Percentiles rank a stretch among this genome's conserved stretches.
Conservation (phyloP, 1,140 invertebrate species). For the Penaeus vannamei region DNA sequence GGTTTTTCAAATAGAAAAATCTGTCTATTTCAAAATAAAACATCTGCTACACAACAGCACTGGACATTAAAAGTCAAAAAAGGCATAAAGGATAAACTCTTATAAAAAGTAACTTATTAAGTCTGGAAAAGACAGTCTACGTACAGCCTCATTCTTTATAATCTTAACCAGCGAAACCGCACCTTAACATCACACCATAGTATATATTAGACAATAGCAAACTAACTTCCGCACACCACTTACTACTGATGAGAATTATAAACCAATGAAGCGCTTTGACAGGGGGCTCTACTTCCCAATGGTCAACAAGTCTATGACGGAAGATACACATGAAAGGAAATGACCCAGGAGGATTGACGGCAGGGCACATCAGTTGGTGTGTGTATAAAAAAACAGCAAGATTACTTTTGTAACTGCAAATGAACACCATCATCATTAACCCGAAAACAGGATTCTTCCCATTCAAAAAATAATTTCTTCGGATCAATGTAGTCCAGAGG, state of each 20-base stretch:
- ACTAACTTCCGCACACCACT: neutral
- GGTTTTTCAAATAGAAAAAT: conserved; percentile 33
- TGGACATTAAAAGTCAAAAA: conserved; percentile 27
- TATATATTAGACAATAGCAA: conserved; percentile 5
- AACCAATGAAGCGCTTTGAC: conserved; percentile 14
- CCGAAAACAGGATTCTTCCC: too few species aligned
- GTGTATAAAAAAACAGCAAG: too few species aligned
- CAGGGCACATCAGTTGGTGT: conserved; percentile 9
- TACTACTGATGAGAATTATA: neutral
- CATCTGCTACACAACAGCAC: conserved; percentile 28
- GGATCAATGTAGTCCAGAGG: too few species aligned
- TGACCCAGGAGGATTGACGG: conserved; percentile 6
- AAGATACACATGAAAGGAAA: neutral
- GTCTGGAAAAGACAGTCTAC: neutral
- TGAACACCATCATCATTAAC: too few species aligned
- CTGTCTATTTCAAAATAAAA: conserved; percentile 21
- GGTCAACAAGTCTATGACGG: conserved; percentile 12
- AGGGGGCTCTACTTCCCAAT: conserved; percentile 1
- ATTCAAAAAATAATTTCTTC: too few species aligned
- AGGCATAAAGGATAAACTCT: conserved; percentile 1
- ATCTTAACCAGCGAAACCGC: conserved; percentile 3
- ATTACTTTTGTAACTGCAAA: too few species aligned
- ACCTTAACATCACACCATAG: neutral
- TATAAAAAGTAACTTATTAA: conserved; percentile 25
- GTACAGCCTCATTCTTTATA: conserved; percentile 24